Percentiles rank a stretch among this genome's conserved stretches.
phyloP scores from a whole-genome alignment of 2,113 vertebrate species.

The Gymnorhina tibicen region DNA sequence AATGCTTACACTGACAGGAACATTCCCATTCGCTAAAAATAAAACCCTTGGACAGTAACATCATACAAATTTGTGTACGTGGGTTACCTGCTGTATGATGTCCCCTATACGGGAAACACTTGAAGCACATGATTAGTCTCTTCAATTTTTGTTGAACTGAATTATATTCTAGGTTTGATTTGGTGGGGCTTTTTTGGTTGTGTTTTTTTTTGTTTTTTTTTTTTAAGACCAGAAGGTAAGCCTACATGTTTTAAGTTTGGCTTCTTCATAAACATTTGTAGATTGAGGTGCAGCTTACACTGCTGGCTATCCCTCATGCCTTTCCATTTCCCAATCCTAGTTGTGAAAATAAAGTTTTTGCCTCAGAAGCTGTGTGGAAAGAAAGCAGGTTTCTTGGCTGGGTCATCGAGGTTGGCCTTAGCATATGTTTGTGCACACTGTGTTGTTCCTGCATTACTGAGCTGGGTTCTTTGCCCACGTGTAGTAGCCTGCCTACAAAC shows the following conservation, averaged over 20 bases:
- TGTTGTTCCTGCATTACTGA: neutral
- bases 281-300: neutral
- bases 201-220: neutral
- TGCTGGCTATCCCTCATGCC: neutral
- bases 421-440: neutral
- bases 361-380: neutral
- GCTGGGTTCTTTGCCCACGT: neutral
- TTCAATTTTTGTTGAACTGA: neutral
- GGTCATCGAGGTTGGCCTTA: neutral
- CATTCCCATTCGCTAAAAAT: conserved; percentile 4
- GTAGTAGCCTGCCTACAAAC: neutral
- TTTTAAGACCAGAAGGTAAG: neutral
- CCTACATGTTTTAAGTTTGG: neutral
- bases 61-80: neutral
- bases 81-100: neutral
- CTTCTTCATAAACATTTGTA: neutral
- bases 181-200: neutral
- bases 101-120: neutral
- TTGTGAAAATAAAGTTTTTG: neutral
- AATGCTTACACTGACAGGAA: conserved; percentile 6
- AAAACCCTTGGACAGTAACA: neutral
- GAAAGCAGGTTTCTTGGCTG: neutral
- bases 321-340: neutral
- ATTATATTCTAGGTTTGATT: neutral
- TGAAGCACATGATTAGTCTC: neutral